Evolutionary conservation across 2,888 invertebrate species (phyloP).

Genomic region (Unio delphinus): DNA sequence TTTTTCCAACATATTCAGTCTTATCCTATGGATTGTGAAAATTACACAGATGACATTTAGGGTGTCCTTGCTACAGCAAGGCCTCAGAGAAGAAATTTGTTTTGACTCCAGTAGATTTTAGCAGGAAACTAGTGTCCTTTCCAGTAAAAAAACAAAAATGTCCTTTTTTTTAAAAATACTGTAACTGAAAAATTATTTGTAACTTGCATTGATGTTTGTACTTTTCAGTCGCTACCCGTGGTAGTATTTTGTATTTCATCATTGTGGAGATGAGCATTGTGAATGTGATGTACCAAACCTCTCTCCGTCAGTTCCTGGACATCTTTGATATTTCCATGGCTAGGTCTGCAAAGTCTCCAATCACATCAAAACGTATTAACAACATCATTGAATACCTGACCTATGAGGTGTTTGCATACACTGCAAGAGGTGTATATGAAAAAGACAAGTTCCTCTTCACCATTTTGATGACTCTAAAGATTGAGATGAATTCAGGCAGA

Average conservation of each 20-base stretch:
- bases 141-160: too few relatives aligned
- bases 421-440: slow-evolving; percentile 92
- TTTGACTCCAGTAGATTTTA: too few relatives aligned
- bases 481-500: slow-evolving; percentile 86
- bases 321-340: slow-evolving; percentile 95
- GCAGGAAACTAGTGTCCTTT: too few relatives aligned
- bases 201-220: not conserved
- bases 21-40: too few relatives aligned
- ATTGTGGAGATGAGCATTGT: slow-evolving; percentile 98
- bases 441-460: slow-evolving; percentile 94
- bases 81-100: too few relatives aligned
- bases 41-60: too few relatives aligned
- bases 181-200: too few relatives aligned
- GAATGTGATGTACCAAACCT: slow-evolving; percentile 97
- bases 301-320: slow-evolving; percentile 91
- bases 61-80: too few relatives aligned
- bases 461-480: slow-evolving; percentile 94
- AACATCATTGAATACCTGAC: slow-evolving; percentile 92
- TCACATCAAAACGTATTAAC: slow-evolving; percentile 84
- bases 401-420: slow-evolving; percentile 92
- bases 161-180: too few relatives aligned
- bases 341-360: slow-evolving; percentile 84
- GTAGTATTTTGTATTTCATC: slow-evolving; percentile 94
- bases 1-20: too few relatives aligned
- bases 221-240: slow-evolving; percentile 85